These are phyloP conservation scores for Drosophila murphyi DNA, from an alignment of 1,140 invertebrate genomes.

Conservation along the genomic window DNA sequence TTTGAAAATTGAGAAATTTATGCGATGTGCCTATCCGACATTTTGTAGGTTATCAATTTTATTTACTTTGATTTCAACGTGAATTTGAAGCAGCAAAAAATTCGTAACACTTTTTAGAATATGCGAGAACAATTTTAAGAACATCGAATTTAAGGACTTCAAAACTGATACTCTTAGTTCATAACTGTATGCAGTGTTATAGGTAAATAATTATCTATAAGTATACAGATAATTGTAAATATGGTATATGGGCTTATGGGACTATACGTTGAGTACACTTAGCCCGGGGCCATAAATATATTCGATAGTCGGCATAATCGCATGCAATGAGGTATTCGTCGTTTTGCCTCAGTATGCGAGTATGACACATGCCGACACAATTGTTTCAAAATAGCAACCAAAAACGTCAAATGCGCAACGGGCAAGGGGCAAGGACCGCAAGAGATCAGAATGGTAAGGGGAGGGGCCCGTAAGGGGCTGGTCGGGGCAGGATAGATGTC, in stretches of 20 bases:
- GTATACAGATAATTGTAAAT: slow-evolving; percentile 8
- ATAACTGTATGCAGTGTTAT: not conserved
- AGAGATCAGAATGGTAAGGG: not conserved
- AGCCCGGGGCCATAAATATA: slow-evolving; percentile 8
- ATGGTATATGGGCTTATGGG: not conserved
- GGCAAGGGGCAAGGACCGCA: slow-evolving; percentile 3
- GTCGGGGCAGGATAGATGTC: not conserved
- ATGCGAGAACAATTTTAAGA: too few species aligned
- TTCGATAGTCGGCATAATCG: too few species aligned
- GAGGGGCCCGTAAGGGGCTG: not conserved
- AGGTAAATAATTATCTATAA: slow-evolving; percentile 10
- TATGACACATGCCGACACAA: slow-evolving; percentile 48
- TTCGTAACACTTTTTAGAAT: too few species aligned
- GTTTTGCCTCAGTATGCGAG: slow-evolving; percentile 1
- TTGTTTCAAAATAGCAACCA: slow-evolving; percentile 41
- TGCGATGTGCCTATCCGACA: too few species aligned
- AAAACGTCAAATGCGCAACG: slow-evolving; percentile 36
- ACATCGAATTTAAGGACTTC: too few species aligned
- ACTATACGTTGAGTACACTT: not conserved
- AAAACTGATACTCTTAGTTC: too few species aligned
- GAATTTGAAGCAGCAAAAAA: too few species aligned
- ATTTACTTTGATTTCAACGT: too few species aligned
- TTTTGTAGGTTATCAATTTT: too few species aligned
- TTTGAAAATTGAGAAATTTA: too few species aligned
- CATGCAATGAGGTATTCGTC: not conserved